phyloP scores from a whole-genome alignment of 2,797 vertebrate species.

The Tinamus major region DNA sequence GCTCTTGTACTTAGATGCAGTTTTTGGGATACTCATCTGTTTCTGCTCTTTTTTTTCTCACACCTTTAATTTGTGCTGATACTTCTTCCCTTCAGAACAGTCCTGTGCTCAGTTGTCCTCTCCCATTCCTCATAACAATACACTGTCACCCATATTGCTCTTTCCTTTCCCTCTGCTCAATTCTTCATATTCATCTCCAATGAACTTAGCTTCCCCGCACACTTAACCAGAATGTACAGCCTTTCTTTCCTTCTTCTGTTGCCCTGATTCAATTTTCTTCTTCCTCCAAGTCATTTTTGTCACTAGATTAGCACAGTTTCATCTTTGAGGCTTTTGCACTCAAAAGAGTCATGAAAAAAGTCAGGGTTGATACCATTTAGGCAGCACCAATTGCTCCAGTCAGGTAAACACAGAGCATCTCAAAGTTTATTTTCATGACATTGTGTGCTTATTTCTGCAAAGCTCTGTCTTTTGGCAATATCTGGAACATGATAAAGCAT shows the following conservation, averaged over 20 bases:
- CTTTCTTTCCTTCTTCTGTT: not conserved
- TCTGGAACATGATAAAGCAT: not conserved
- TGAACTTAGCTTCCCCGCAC: not conserved
- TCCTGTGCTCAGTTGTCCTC: not conserved
- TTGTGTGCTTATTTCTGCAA: constrained; percentile 2
- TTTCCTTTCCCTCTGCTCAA: not conserved
- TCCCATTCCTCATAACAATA: not conserved
- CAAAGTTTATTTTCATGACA: constrained; percentile 17
- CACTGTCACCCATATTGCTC: not conserved
- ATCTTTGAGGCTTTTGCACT: not conserved
- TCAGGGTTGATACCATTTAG: not conserved
- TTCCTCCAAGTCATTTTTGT: not conserved
- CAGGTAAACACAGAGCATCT: not conserved
- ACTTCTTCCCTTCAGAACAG: not conserved
- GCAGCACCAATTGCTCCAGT: not conserved
- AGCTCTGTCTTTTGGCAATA: constrained; percentile 9
- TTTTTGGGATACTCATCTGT: not conserved
- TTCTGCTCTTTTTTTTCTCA: not conserved
- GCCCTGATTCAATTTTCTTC: not conserved
- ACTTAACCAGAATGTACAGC: not conserved
- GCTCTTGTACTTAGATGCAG: not conserved
- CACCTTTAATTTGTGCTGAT: not conserved
- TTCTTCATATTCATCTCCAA: not conserved
- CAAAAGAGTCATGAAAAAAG: not conserved
- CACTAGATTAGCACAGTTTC: not conserved